phyloP scores from a whole-genome alignment of 2,888 invertebrate species.

The Ophraella communa region DNA sequence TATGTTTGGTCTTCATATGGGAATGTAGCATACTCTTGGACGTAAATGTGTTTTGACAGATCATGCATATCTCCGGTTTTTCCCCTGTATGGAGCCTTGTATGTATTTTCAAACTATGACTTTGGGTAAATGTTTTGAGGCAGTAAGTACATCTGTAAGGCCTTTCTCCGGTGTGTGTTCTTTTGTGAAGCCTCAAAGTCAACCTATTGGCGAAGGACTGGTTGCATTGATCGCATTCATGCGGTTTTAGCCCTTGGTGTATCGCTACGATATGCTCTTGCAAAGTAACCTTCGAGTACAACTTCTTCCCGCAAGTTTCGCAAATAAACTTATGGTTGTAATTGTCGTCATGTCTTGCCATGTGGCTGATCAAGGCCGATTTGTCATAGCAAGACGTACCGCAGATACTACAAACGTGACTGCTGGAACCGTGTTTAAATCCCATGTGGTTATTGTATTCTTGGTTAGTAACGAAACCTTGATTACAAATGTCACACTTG shows the following conservation, averaged over 20 bases:
- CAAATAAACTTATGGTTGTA: slow-evolving; percentile 45
- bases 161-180: slow-evolving; percentile 56
- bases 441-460: slow-evolving; percentile 49
- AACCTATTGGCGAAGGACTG: slow-evolving; percentile 46
- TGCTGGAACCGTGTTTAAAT: slow-evolving; percentile 45
- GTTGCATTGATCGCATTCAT: slow-evolving; percentile 38
- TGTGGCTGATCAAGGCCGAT: slow-evolving; percentile 46
- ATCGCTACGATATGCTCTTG: slow-evolving; percentile 1
- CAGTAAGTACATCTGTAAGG: slow-evolving; percentile 63
- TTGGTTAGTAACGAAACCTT: slow-evolving; percentile 48
- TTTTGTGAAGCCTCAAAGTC: slow-evolving; percentile 46
- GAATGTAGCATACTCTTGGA: slow-evolving; percentile 62
- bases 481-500: slow-evolving; percentile 56
- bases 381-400: slow-evolving; percentile 48
- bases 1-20: slow-evolving; percentile 37
- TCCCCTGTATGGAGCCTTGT: slow-evolving; percentile 58
- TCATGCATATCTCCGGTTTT: slow-evolving; percentile 50
- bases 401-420: slow-evolving; percentile 48
- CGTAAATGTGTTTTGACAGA: slow-evolving; percentile 62
- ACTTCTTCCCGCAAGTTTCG: slow-evolving; percentile 38
- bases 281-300: not conserved
- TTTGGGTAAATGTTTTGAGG: slow-evolving; percentile 64
- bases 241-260: slow-evolving; percentile 3
- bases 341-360: slow-evolving; percentile 45
- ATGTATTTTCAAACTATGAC: slow-evolving; percentile 58